Base-by-base conservation (phyloP, 2,888 invertebrate species). In the Macrophya alboannulata region DNA sequence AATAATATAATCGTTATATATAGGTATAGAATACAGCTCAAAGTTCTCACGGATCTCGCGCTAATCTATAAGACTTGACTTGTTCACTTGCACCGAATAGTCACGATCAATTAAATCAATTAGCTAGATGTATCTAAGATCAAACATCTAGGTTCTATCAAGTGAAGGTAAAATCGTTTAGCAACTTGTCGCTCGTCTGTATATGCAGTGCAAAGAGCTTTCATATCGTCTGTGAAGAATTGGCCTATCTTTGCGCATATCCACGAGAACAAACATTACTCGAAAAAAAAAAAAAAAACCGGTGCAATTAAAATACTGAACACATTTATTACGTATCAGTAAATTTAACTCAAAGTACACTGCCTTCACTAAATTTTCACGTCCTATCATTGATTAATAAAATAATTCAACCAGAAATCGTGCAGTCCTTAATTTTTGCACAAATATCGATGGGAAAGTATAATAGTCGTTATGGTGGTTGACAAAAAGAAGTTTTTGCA, bases 31-130 rank as follows among this genome's bases (percentile, higher is more conserved):
- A n/a, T n/a, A n/a, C n/a, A 45, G 4, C 31, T 74, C 12, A 1
- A 31, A 55, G 31, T 77, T 77, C 77, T 77, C 77, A 77, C 77
- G 51, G 55, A 77, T 77, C 17, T 77, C 10, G 40, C 17, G 51
- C 15, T 10, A 37, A 37, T 9, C 31, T 15, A 37, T 62, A 17
- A 17, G 40, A 45, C 45, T 74, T 45, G 72, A 37, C 37, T 55
- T 77, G 37, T 77, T 51, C 31, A n/a, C 6, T 77, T 17, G 77
- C 55, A 37, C 21, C 55, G 77, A 77, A 51, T 77, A 77, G 77
- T 77, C 55, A 77, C 55, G 77, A 77, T 77, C 51, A 77, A 77
- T 77, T 77, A 77, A 77, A 77, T 77, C 77, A 77, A 77, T 77
- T 74, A 74, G n/a, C 21, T 74, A 9, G 43, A 45, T 21, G 31